phyloP scores from a whole-genome alignment of 1,140 invertebrate genomes.

The Mactra quadrangularis region DNA sequence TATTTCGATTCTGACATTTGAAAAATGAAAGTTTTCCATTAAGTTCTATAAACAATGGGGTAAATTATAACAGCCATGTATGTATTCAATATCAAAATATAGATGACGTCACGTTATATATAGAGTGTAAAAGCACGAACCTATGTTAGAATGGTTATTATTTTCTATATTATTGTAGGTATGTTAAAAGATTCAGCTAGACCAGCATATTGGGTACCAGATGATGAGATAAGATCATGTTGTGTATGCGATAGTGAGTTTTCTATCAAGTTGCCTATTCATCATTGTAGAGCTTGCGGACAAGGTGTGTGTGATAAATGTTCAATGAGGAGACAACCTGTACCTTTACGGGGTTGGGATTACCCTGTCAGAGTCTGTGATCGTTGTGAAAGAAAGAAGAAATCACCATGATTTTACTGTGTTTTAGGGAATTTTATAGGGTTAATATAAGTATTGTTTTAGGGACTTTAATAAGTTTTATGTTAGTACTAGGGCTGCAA shows the following conservation, averaged over 20 bases:
- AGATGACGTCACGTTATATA: no score
- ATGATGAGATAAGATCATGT: conserved; percentile 88
- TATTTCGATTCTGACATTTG: no score
- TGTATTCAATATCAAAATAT: no score
- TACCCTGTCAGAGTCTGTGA: conserved; percentile 84
- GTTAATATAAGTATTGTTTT: no score
- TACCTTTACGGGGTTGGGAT: conserved; percentile 84
- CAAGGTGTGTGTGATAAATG: conserved; percentile 84
- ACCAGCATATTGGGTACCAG: conserved; percentile 92
- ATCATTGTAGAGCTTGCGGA: conserved; percentile 89
- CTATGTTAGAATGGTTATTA: no score
- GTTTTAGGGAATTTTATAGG: no score
- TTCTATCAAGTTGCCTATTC: conserved; percentile 86
- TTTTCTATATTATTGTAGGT: conserved; percentile 85
- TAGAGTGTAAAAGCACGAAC: no score
- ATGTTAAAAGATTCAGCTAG: conserved; percentile 91
- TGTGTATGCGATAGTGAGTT: conserved; percentile 87
- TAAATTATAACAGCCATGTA: no score
- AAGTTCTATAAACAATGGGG: no score
- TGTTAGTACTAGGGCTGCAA: no score
- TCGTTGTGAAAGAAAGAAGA: conserved; percentile 81
- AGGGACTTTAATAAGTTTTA: no score
- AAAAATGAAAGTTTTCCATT: no score
- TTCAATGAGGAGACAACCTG: conserved; percentile 80
- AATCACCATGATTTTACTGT: conserved; percentile 19